Conservation (phyloP, 2,888 invertebrate species). For the Oligia strigilis region DNA sequence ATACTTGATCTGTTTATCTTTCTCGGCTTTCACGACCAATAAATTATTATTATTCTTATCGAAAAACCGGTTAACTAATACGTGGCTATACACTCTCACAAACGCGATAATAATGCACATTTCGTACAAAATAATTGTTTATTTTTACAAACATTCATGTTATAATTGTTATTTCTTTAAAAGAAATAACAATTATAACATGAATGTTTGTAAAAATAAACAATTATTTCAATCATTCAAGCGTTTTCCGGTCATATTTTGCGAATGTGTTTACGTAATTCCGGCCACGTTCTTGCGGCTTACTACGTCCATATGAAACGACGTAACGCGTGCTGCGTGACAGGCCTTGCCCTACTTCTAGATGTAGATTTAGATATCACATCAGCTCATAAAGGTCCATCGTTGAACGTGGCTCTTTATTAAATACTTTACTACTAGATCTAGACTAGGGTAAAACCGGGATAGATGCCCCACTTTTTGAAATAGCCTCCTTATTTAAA, state of each 20-base stretch:
- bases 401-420: not conserved
- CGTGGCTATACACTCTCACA: not conserved
- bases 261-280: constrained; percentile 2
- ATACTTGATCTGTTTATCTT: too few species aligned
- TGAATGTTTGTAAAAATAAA: too few species aligned
- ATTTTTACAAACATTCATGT: not conserved
- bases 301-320: not conserved
- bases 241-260: constrained; percentile 5
- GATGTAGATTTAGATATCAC: constrained; percentile 15
- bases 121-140: not conserved
- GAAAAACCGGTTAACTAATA: not conserved
- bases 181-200: too few species aligned
- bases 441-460: too few species aligned
- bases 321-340: not conserved
- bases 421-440: too few species aligned
- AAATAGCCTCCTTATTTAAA: too few species aligned
- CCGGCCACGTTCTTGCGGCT: constrained; percentile 10
- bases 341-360: constrained; percentile 29
- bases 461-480: too few species aligned
- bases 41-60: too few species aligned
- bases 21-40: too few species aligned
- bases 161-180: not conserved
- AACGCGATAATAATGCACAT: not conserved
- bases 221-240: not conserved
- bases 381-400: constrained; percentile 11